phyloP scores from a whole-genome alignment of 2,113 vertebrate genomes.

The Clinocottus analis region DNA sequence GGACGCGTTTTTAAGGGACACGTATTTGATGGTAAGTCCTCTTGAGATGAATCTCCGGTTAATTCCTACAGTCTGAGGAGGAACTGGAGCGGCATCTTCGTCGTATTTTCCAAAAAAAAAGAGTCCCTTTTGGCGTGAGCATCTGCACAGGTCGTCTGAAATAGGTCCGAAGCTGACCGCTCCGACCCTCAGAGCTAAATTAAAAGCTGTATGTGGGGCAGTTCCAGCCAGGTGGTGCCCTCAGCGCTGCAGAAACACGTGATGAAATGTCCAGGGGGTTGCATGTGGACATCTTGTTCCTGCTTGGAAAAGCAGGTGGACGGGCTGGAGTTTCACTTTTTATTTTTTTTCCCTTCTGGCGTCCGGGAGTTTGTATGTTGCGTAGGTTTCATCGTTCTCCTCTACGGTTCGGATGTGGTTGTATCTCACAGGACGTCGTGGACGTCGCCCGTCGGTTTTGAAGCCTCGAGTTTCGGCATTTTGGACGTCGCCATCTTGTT shows the following conservation, averaged over 20 bases:
- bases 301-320: slow-evolving; percentile 51
- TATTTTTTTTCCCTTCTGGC: background rate
- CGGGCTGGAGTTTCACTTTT: background rate
- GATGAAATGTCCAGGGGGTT: background rate
- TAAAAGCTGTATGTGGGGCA: slow-evolving; percentile 66
- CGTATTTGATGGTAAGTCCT: background rate
- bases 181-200: slow-evolving; percentile 67
- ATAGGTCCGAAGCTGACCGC: slow-evolving; percentile 31
- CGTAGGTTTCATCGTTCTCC: background rate
- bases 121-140: background rate
- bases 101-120: slow-evolving; percentile 13
- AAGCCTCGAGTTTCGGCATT: too few relatives aligned
- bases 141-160: slow-evolving; percentile 26
- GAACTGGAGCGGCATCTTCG: background rate
- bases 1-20: slow-evolving; percentile 3
- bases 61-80: background rate
- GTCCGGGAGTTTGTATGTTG: background rate
- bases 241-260: slow-evolving; percentile 39
- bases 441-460: too few relatives aligned
- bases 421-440: too few relatives aligned
- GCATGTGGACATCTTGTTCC: slow-evolving; percentile 27
- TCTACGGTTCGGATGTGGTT: background rate
- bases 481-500: too few relatives aligned
- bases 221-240: slow-evolving; percentile 69
- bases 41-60: background rate